A percentile compares a stretch with the other conserved stretches of the same genome.
Conservation (phyloP, 2,888 invertebrate species). For the Sarcophaga rosellei region DNA sequence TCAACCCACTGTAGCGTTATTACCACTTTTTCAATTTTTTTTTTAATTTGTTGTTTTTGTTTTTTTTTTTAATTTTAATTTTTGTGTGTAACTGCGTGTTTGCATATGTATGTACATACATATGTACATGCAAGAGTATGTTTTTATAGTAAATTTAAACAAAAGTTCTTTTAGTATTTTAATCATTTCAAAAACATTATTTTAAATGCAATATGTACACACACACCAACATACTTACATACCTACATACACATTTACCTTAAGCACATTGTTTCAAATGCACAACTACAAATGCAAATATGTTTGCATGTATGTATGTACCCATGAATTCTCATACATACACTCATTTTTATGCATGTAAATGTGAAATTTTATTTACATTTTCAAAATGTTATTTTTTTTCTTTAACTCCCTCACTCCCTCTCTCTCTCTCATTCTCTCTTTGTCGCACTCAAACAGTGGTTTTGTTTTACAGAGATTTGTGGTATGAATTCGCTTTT, state of each 20-base stretch:
- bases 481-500: neutral
- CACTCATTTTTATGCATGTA: neutral
- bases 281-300: conserved; percentile 6
- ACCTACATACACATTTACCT: neutral
- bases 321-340: neutral
- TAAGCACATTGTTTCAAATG: neutral
- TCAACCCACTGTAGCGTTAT: too few species aligned
- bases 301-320: too few species aligned
- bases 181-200: neutral
- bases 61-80: neutral
- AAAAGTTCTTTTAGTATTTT: conserved; percentile 26
- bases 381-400: neutral
- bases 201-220: conserved; percentile 9
- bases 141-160: conserved; percentile 2
- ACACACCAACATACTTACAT: neutral
- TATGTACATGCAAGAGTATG: too few species aligned
- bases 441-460: neutral
- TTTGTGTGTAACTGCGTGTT: neutral
- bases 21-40: too few species aligned
- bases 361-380: neutral
- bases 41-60: too few species aligned
- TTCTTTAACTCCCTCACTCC: neutral
- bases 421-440: neutral
- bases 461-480: neutral
- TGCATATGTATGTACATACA: too few species aligned